Conservation (phyloP, 2,888 invertebrate genomes). For the Colostygia pectinataria region DNA sequence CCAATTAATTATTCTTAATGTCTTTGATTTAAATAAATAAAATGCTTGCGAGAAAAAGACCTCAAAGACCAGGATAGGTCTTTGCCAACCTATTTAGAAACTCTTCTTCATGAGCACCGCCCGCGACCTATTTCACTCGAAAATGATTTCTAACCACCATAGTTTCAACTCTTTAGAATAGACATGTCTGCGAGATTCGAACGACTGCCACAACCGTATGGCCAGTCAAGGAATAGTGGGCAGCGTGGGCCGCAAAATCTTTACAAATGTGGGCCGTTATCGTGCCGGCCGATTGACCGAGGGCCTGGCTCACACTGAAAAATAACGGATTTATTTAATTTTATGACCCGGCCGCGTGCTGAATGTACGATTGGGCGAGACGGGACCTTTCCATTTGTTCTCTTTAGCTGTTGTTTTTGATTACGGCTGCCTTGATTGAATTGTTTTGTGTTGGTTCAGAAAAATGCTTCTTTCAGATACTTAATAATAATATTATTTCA, state of each 20-base stretch:
- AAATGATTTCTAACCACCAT: too few relatives aligned
- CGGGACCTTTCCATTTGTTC: constrained; percentile 39
- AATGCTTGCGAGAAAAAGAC: too few relatives aligned
- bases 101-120: too few relatives aligned
- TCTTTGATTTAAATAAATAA: too few relatives aligned
- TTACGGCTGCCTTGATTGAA: constrained; percentile 37
- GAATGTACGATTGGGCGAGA: constrained; percentile 75
- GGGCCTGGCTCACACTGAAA: constrained; percentile 73
- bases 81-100: too few relatives aligned
- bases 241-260: constrained; percentile 73
- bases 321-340: constrained; percentile 83
- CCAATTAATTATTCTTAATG: too few relatives aligned
- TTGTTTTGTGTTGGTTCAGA: constrained; percentile 43
- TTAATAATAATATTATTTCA: too few relatives aligned
- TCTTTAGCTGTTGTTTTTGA: constrained; percentile 35
- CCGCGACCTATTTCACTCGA: too few relatives aligned
- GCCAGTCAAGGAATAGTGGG: constrained; percentile 61
- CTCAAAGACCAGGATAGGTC: too few relatives aligned
- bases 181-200: constrained; percentile 40
- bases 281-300: constrained; percentile 77
- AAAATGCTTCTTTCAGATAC: neutral
- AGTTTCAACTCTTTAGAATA: neutral
- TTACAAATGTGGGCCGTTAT: constrained; percentile 81
- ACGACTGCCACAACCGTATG: constrained; percentile 53
- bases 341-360: constrained; percentile 79